These are phyloP conservation scores for Copsychus sechellarum DNA, from an alignment of 2,113 vertebrate genomes.

Conservation along the genomic window DNA sequence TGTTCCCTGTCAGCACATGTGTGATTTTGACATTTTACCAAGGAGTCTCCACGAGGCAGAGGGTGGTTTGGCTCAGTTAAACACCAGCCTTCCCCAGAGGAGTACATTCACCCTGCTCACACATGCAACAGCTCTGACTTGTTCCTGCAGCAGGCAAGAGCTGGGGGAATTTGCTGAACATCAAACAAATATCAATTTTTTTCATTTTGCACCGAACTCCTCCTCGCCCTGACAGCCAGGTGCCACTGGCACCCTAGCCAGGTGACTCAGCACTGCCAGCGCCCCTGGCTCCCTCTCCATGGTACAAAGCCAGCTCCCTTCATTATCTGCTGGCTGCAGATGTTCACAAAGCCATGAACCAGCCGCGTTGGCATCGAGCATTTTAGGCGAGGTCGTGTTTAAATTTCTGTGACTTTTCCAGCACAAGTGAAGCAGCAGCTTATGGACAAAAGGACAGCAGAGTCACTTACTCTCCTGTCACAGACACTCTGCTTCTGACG, in stretches of 20 bases:
- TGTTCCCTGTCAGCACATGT: not conserved
- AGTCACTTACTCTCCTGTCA: not conserved
- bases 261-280: not conserved
- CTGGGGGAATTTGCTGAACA: not conserved
- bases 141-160: not conserved
- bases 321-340: not conserved
- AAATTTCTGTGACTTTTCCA: not conserved
- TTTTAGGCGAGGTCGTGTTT: not conserved
- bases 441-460: not conserved
- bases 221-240: not conserved
- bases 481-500: accelerated
- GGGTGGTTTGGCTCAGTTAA: not conserved
- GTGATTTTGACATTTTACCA: not conserved
- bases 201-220: not conserved
- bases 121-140: not conserved
- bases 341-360: not conserved
- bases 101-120: not conserved
- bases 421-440: not conserved
- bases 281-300: not conserved
- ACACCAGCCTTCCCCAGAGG: not conserved
- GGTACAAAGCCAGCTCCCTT: not conserved
- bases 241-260: not conserved
- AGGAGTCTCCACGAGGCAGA: not conserved
- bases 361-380: accelerated
- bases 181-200: not conserved